These are phyloP conservation scores for Trypoxylus dichotomus DNA, from an alignment of 1,140 invertebrate species.

Conservation along the genomic window DNA sequence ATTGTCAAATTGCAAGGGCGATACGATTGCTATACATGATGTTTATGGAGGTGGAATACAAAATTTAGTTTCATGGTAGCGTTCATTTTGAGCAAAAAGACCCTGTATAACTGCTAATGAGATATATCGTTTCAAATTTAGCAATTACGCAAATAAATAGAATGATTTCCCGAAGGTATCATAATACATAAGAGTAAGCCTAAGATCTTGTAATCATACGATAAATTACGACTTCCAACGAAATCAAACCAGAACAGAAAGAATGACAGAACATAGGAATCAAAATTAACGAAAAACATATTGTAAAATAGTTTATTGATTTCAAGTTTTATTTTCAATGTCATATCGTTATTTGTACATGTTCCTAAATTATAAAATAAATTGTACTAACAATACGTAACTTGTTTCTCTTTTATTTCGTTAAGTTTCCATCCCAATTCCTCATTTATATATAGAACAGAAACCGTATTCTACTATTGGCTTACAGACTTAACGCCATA, in stretches of 20 bases:
- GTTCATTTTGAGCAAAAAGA: no score
- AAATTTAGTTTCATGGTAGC: no score
- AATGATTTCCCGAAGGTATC: no score
- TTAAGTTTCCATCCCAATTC: background rate
- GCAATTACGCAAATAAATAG: no score
- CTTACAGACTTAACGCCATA: slow-evolving; percentile 40
- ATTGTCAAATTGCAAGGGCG: no score
- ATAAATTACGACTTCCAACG: background rate
- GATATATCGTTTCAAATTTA: no score
- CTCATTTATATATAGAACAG: no score
- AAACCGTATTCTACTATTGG: background rate
- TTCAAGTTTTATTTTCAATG: background rate
- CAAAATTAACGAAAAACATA: background rate
- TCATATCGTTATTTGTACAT: slow-evolving; percentile 33
- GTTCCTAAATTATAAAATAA: slow-evolving; percentile 32
- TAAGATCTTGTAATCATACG: background rate
- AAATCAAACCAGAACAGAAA: background rate
- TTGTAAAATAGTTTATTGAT: slow-evolving; percentile 14
- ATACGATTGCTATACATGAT: no score
- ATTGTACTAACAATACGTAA: slow-evolving; percentile 22
- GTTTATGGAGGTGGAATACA: no score
- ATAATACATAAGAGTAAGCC: no score
- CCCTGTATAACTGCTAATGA: no score
- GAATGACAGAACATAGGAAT: background rate
- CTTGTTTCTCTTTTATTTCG: background rate